Base-by-base conservation (phyloP, 2,888 invertebrate species). In the Drosophila nigricruria region DNA sequence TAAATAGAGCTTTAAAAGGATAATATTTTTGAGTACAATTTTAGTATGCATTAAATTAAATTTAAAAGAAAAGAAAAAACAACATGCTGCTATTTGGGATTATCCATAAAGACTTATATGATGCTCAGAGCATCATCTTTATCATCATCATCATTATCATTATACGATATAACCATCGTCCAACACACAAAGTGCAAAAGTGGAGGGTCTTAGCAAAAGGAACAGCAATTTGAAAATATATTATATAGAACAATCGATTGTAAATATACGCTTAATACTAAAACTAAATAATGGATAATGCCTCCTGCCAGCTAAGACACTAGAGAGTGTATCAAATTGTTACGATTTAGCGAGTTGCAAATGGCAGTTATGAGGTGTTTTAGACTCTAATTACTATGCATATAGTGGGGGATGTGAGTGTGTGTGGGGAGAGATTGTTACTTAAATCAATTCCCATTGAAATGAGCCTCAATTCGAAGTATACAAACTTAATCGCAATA, bases 181-280 rank as follows among this genome's bases (percentile, higher is more conserved):
- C 52, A 77, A 88, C 82, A 83, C 79, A 79, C 77, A 77, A 74
- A 79, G 79, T 77, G 79, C 76, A 32, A 67, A 79, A 74, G 62
- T 79, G 70, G 64, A 79, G 75, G 66, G 67, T 70, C 59, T 62
- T 79, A 77, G 77, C 79, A 85, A 83, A 88, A 77, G 86, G 83
- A 88, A 83, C 88, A 82, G 86, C 80, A 80, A 75, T 82, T 83
- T 57, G 54, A 78, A 74, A 83, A 77, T 63, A 69, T 36, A 52
- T 52, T 52, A 23, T 73, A 67, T 70, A 81, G 58, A 79, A 81
- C 69, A 78, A 73, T 88, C 72, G 88, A 83, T 88, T 83, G 83
- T 88, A 83, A 86, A 60, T 63, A 61, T 74, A 88, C 78, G 81
- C 82, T 85, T 83, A 83, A 67, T 74, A 45, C 84, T 80, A 82